Percentiles rank a stretch among this genome's conserved stretches.
Evolutionary conservation across 2,113 vertebrate genomes (phyloP).

Genomic region (Tor tambroides): DNA sequence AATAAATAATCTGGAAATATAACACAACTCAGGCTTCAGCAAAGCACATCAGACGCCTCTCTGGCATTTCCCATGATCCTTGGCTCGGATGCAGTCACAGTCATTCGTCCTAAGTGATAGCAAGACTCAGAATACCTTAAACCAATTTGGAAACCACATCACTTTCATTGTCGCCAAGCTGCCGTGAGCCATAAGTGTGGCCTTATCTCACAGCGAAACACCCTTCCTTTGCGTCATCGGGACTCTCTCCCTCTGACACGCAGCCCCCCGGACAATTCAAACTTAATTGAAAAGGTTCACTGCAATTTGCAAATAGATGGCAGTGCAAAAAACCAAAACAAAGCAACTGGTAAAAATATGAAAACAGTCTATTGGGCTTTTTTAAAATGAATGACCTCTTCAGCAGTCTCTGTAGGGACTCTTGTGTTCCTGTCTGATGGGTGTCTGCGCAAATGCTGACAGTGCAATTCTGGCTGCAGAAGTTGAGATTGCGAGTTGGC

Average conservation of each 20-base stretch:
- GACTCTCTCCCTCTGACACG: not conserved
- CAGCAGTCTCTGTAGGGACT: not conserved
- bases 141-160: constrained; percentile 17
- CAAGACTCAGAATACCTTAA: not conserved
- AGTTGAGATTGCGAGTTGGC: too few relatives aligned
- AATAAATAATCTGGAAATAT: not conserved
- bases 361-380: not conserved
- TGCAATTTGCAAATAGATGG: not conserved
- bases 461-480: not conserved
- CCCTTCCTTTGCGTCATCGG: not conserved
- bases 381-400: not conserved
- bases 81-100: not conserved
- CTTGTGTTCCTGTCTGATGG: not conserved
- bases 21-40: not conserved
- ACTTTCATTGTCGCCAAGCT: not conserved
- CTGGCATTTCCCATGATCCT: not conserved
- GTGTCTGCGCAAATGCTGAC: not conserved
- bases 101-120: not conserved
- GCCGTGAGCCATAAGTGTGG: not conserved
- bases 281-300: constrained; percentile 4
- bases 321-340: not conserved
- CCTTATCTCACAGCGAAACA: constrained; percentile 4
- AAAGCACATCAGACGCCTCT: not conserved
- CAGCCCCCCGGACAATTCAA: not conserved
- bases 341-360: not conserved